Percentiles rank a stretch among this genome's conserved stretches.
Evolutionary conservation across 1,140 invertebrate species (phyloP).

Genomic region (Anastatus disparis): DNA sequence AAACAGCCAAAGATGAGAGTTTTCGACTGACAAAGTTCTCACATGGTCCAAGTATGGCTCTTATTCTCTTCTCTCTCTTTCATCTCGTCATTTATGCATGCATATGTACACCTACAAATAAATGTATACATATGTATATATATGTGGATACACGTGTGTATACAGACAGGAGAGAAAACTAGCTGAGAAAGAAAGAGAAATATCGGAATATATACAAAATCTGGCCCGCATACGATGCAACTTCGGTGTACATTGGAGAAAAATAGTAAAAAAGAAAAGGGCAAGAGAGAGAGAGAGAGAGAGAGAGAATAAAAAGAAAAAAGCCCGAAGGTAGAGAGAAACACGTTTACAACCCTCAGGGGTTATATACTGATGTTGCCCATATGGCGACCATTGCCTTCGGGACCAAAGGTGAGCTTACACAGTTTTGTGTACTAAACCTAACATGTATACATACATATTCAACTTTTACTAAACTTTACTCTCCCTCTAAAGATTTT

Average conservation of each 20-base stretch:
- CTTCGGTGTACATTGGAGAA: neutral
- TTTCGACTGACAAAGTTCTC: conserved; percentile 41
- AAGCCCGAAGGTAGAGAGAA: conserved; percentile 48
- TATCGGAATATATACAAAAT: conserved; percentile 49
- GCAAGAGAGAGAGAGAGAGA: neutral
- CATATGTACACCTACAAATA: neutral
- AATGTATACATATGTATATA: too few relatives aligned
- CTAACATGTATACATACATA: neutral
- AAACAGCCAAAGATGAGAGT: conserved; percentile 44
- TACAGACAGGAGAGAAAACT: neutral
- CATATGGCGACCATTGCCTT: conserved; percentile 63
- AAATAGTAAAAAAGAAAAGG: conserved; percentile 42
- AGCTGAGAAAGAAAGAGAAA: neutral
- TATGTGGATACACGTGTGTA: neutral
- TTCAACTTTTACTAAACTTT: neutral
- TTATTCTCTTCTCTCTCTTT: neutral
- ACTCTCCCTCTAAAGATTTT: conserved; percentile 29
- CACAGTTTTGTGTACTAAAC: conserved; percentile 31
- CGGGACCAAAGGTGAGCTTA: conserved; percentile 58
- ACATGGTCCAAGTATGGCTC: conserved; percentile 34
- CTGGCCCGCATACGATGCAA: conserved; percentile 54
- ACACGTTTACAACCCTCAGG: conserved; percentile 53
- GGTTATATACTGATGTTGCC: conserved; percentile 57
- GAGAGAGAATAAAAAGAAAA: neutral
- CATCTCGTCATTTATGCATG: neutral